Evolutionary conservation across 1,140 invertebrate genomes (phyloP).

Genomic region (Frieseomelitta varia): DNA sequence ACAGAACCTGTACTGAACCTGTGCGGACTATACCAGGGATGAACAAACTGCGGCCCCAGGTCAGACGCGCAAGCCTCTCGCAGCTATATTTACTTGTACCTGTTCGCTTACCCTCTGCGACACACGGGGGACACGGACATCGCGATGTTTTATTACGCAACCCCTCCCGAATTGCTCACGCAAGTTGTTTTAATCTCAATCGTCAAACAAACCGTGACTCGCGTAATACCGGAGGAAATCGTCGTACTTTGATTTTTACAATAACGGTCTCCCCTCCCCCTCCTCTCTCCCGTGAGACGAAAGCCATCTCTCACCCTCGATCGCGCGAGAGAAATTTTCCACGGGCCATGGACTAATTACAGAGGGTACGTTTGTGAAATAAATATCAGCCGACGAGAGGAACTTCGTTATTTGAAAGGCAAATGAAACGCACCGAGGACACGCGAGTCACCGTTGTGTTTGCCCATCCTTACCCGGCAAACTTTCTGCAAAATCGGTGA

Average conservation of each 20-base stretch:
- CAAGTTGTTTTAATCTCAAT: too few relatives aligned
- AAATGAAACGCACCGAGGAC: background rate
- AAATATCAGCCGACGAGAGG: background rate
- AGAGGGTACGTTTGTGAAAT: background rate
- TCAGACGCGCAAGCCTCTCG: slow-evolving; percentile 32
- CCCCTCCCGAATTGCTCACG: background rate
- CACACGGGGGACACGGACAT: background rate
- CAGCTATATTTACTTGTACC: slow-evolving; percentile 25
- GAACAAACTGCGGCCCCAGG: slow-evolving; percentile 37
- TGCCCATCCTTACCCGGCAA: background rate
- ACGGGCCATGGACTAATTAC: background rate
- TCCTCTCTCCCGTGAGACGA: background rate
- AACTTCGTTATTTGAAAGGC: background rate
- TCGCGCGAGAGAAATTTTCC: background rate
- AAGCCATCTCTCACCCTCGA: background rate
- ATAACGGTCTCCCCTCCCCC: too few relatives aligned
- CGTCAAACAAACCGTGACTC: too few relatives aligned
- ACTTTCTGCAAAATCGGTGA: background rate
- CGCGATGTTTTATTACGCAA: background rate
- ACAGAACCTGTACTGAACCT: slow-evolving; percentile 30
- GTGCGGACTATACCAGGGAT: slow-evolving; percentile 36
- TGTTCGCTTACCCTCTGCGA: slow-evolving; percentile 7
- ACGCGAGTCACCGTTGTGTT: too few relatives aligned
- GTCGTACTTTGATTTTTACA: background rate
- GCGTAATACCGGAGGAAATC: background rate